Evolutionary conservation across 64 coral and sea anemone species (phyloP).

Genomic region (Platygyra sinensis): DNA sequence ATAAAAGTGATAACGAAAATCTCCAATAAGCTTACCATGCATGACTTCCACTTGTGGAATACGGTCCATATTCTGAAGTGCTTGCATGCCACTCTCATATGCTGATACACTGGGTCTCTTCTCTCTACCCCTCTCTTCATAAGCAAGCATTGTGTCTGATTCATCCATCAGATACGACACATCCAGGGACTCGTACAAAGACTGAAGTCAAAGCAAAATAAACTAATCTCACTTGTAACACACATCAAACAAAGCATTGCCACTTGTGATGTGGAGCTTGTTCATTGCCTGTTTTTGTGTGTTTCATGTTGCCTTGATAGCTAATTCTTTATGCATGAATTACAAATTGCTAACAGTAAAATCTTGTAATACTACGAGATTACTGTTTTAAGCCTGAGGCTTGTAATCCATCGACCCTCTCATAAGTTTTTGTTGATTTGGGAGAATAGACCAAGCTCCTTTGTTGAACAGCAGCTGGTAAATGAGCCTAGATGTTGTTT

Average conservation of each 20-base stretch:
- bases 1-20: no score
- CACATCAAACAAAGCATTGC: no score
- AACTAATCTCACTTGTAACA: no score
- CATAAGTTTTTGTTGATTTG: no score
- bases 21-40: slow-evolving; percentile 73
- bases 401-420: no score
- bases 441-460: no score
- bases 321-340: neutral
- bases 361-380: no score
- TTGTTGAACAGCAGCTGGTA: no score
- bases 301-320: neutral
- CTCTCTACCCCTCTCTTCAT: slow-evolving; percentile 79
- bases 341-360: neutral
- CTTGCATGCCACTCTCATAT: slow-evolving; percentile 95
- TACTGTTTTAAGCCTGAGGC: no score
- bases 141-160: slow-evolving; percentile 83
- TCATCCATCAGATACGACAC: slow-evolving; percentile 80
- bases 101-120: slow-evolving; percentile 46
- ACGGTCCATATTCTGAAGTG: slow-evolving; percentile 83
- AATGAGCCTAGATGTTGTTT: no score
- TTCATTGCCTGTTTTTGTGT: neutral
- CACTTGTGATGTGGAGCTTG: no score
- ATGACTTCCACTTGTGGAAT: slow-evolving; percentile 89
- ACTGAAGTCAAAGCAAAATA: slow-evolving; percentile 17
- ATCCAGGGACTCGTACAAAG: slow-evolving; percentile 66